Evolutionary conservation across 2,797 vertebrate genomes (phyloP), one percentile per base, ranked within the genome.

Genomic region (Ptychadena robeensis): DNA sequence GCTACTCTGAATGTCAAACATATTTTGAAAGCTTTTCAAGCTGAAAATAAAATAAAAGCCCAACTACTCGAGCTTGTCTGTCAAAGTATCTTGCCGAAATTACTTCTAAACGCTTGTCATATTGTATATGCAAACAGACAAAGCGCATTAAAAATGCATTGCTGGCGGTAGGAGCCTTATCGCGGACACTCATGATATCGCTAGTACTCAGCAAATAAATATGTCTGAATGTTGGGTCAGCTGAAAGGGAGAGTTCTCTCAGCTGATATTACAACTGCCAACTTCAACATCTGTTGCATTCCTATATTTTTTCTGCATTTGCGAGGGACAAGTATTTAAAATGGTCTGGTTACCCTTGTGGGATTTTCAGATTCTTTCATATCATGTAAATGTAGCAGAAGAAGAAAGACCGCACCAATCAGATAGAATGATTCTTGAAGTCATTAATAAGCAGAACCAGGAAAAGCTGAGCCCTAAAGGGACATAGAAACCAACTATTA

Each of bases 21-120:
- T 61, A 74, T 80, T 68, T 68, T 44, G 66, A 65, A 73, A 73
- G 48, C 61, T 68, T 68, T 84, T 68, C 61, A 48, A 40, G 76
- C 34, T 32, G 40, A 68, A 79, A 80, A 83, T 79, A 73, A 83
- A 84, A 74, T 61, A 44, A 59, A 73, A 63, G 72, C 73, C 53
- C n/a, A 77, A 30, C 66, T 77, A 37, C 73, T 82, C 71, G 18
- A 32, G 44, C 9, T 34, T 68, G 18, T 64, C 69, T 65, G 35
- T 82, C 81, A 77, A 44, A 71, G 37, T 10, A 14, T 68, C 30
- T 37, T 22, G 67, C 64, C 30, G 40, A 57, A 35, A 31, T 15
- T 53, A 18, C 76, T 28, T 78, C n/a, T 57, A 68, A 37, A 68
- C 32, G 2, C 10, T 14, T 71, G 30, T 12, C 27, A 77, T 64